Evolutionary conservation across 2,888 invertebrate species (phyloP), one percentile per base, ranked within the genome.

Genomic region (Caenorhabditis sp.): DNA sequence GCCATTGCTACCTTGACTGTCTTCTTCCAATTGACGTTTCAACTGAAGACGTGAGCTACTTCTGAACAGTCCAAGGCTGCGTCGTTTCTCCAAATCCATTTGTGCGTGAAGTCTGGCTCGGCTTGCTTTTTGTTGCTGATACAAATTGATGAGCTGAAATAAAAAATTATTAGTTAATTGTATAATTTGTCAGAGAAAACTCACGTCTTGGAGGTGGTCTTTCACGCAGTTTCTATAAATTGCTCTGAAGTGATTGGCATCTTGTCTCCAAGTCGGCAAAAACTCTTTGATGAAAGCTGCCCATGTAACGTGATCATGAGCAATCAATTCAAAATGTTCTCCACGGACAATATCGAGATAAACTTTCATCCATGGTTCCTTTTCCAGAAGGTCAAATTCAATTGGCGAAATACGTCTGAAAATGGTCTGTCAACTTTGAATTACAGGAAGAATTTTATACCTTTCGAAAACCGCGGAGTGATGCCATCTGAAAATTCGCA

Each of bases 301-400:
- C 57, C 57, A 58, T 4, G 36, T 20, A 21, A 12, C 36, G 3
- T 31, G n/a, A 20, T 23, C 23, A 20, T 36, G 31, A 20, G 57
- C 57, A 31, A 58, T 7, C 31, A 31, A 58, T 21, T 58, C 57
- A 14, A n/a, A 58, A 21, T 58, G 57, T 20, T 7, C 8, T n/a
- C 57, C 57, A 17, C 36, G 57, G 8, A 8, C 20, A 36, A 36
- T 14, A 3, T 58, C 20, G 2, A 36, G n/a, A 36, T 58, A 58
- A n/a, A 58, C 36, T n/a, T n/a, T 7, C 36, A 1, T 36, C 57
- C 57, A 58, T n/a, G 36, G 20, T 17, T 3, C 57, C 3, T 20
- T 20, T 7, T 58, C 57, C 17, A 56, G 14, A 31, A 20, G 2
- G 4, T 26, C 25, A 36, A 58, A 31, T 2, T 21, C 2, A 27